These are phyloP conservation scores for Pseudomyrmex cubaensis DNA, from an alignment of 1,140 invertebrate genomes.

Conservation along the genomic window DNA sequence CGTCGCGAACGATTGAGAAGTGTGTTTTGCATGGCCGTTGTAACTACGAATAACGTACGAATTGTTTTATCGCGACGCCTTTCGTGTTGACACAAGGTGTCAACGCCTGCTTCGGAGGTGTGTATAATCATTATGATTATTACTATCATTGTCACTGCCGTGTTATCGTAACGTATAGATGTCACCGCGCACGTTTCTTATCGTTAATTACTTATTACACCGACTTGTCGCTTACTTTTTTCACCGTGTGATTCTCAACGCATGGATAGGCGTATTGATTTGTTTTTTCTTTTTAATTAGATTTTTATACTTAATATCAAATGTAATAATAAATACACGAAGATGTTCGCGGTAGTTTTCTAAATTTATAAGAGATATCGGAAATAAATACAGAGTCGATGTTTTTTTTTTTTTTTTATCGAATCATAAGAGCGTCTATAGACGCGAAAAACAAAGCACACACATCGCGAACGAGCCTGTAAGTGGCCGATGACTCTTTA, in stretches of 20 bases:
- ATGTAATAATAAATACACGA: not conserved
- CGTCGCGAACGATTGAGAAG: not conserved
- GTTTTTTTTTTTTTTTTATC: not conserved
- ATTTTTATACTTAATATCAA: not conserved
- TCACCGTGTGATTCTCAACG: not conserved
- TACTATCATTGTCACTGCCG: constrained; percentile 6
- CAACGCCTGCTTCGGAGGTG: not conserved
- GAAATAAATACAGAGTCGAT: not conserved
- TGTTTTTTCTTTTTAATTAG: not conserved
- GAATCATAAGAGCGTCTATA: not conserved
- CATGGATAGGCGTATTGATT: not conserved
- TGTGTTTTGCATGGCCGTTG: not conserved
- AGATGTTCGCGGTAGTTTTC: too few relatives aligned
- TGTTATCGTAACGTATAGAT: not conserved
- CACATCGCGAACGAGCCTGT: not conserved
- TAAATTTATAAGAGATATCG: too few relatives aligned
- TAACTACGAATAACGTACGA: not conserved
- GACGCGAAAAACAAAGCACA: not conserved
- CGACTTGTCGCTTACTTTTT: not conserved
- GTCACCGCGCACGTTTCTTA: constrained; percentile 1
- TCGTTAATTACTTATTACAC: constrained; percentile 55
- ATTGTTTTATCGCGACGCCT: not conserved
- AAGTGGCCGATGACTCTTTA: constrained; percentile 67
- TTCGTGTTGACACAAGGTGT: not conserved
- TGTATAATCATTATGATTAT: not conserved